Evolutionary conservation across 2,888 invertebrate genomes (phyloP).

Genomic region (Fragum whitleyi): DNA sequence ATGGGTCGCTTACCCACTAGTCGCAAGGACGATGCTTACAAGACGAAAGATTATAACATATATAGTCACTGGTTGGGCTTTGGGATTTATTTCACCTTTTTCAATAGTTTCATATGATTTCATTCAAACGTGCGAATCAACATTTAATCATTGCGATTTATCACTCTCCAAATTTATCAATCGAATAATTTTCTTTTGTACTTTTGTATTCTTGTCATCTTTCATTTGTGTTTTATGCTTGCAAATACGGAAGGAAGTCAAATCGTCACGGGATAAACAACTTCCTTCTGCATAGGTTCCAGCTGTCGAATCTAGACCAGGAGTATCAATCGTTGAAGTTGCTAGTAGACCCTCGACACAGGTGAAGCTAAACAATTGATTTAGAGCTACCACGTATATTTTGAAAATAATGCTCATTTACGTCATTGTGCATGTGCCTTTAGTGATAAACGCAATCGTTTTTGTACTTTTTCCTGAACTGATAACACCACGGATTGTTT

Average conservation of each 20-base stretch:
- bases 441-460: background rate
- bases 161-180: background rate
- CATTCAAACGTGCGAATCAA: background rate
- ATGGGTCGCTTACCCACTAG: background rate
- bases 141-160: background rate
- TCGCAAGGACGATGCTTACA: background rate
- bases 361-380: background rate
- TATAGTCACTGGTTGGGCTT: background rate
- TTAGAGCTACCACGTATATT: background rate
- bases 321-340: no score
- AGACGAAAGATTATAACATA: background rate
- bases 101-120: background rate
- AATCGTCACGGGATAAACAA: background rate
- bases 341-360: no score
- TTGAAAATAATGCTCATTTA: background rate
- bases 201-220: background rate
- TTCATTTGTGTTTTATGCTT: background rate
- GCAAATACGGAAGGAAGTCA: background rate
- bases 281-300: no score
- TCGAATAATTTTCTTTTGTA: background rate
- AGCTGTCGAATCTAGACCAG: no score
- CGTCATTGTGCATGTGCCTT: background rate
- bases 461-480: background rate
- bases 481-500: background rate
- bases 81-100: background rate